These are phyloP conservation scores for Macrosteles quadrilineatus DNA, from an alignment of 1,140 invertebrate species.

Conservation along the genomic window DNA sequence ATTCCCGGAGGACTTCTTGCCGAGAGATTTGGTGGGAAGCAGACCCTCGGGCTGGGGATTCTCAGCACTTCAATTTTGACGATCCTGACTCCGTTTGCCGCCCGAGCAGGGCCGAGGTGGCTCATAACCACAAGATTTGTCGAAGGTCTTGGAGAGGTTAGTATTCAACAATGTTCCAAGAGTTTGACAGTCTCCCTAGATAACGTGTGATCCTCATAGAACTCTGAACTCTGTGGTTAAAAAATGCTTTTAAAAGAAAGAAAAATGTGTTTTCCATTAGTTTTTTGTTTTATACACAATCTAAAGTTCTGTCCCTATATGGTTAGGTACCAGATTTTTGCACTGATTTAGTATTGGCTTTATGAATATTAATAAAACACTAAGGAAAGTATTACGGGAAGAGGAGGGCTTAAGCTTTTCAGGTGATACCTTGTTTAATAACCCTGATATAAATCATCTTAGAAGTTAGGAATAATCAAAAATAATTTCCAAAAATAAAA, in stretches of 20 bases:
- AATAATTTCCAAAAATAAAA: too few species aligned
- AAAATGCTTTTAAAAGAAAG: neutral
- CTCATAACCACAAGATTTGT: conserved; percentile 57
- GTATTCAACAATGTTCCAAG: conserved; percentile 5
- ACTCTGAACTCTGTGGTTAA: conserved; percentile 48
- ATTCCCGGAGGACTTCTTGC: conserved; percentile 62
- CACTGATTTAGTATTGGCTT: too few species aligned
- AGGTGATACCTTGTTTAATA: too few species aligned
- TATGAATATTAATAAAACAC: too few species aligned
- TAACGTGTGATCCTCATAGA: conserved; percentile 47
- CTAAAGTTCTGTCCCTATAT: too few species aligned
- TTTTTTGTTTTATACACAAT: neutral
- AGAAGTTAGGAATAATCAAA: too few species aligned
- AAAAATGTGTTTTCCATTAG: neutral
- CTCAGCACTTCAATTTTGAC: conserved; percentile 54
- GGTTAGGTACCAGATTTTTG: too few species aligned
- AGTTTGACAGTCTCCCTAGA: neutral
- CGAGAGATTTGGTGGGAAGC: conserved; percentile 57
- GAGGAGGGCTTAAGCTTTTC: too few species aligned
- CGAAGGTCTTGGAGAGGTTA: conserved; percentile 60
- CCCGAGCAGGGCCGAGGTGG: conserved; percentile 42
- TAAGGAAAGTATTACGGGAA: too few species aligned
- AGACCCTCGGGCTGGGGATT: conserved; percentile 55
- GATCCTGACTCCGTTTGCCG: conserved; percentile 49
- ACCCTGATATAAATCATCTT: too few species aligned